Evolutionary conservation across 2,888 invertebrate species (phyloP).

Genomic region (Acanthococcus lagerstroemiae): DNA sequence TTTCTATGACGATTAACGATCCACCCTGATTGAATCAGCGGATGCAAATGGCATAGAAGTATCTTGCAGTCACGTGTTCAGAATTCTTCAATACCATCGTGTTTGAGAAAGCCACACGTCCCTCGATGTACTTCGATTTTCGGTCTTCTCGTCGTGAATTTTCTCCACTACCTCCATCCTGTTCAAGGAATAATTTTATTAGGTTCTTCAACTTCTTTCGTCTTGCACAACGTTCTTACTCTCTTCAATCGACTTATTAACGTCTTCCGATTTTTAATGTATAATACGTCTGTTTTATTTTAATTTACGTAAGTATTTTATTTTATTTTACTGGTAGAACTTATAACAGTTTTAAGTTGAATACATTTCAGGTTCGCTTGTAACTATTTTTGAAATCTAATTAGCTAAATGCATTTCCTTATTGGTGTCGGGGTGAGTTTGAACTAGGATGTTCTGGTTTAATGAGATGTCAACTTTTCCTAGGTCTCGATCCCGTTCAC

Average conservation of each 20-base stretch:
- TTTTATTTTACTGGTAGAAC: background rate
- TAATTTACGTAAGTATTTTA: background rate
- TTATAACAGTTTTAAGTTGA: background rate
- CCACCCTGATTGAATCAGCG: background rate
- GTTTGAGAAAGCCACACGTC: background rate
- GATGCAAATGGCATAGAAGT: background rate
- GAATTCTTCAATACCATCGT: too few species aligned
- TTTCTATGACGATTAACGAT: background rate
- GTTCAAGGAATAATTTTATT: background rate
- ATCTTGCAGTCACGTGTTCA: too few species aligned
- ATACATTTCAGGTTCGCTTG: too few species aligned
- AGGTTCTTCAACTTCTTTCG: background rate
- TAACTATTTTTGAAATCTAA: too few species aligned
- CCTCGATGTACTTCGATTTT: background rate
- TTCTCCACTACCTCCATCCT: background rate
- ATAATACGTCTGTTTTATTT: background rate
- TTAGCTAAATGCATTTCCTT: too few species aligned
- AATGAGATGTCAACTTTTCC: too few species aligned
- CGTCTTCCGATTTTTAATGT: background rate
- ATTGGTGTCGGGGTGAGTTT: background rate
- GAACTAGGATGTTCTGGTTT: too few species aligned
- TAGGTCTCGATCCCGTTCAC: slow-evolving; percentile 2
- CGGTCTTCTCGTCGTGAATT: background rate
- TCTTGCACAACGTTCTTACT: background rate
- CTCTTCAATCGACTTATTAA: background rate